These are phyloP conservation scores for Myripristis jacobus DNA, from an alignment of 2,797 vertebrate genomes.

Conservation along the genomic window DNA sequence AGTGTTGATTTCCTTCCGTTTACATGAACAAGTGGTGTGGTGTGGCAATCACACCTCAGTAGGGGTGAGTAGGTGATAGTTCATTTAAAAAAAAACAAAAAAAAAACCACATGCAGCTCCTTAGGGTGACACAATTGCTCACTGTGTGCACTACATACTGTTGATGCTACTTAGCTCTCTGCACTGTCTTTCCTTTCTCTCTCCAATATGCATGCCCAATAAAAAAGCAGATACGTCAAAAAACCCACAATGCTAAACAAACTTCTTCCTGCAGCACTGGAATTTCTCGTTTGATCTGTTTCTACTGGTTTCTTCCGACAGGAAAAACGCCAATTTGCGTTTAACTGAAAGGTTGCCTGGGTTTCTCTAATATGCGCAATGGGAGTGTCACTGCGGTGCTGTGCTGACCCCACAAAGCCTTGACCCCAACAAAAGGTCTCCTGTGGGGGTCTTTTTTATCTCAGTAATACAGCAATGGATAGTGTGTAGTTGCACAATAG, in stretches of 20 bases:
- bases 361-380: neutral
- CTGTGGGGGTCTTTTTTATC: neutral
- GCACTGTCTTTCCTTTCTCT: no score
- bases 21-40: no score
- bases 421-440: neutral
- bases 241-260: no score
- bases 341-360: neutral
- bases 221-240: no score
- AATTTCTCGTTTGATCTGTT: conserved; percentile 43
- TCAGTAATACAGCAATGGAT: neutral
- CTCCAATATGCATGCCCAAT: no score
- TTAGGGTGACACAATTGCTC: no score
- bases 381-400: neutral
- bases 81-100: neutral
- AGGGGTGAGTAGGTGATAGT: no score
- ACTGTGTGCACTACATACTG: no score
- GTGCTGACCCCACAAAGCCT: neutral
- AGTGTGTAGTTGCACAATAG: neutral
- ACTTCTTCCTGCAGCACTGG: neutral
- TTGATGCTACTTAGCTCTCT: no score
- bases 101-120: no score
- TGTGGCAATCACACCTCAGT: neutral
- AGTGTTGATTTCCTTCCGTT: no score
- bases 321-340: neutral
- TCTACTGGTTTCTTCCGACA: neutral